phyloP scores from a whole-genome alignment of 2,113 vertebrate species.

The Myotis yumanensis region DNA sequence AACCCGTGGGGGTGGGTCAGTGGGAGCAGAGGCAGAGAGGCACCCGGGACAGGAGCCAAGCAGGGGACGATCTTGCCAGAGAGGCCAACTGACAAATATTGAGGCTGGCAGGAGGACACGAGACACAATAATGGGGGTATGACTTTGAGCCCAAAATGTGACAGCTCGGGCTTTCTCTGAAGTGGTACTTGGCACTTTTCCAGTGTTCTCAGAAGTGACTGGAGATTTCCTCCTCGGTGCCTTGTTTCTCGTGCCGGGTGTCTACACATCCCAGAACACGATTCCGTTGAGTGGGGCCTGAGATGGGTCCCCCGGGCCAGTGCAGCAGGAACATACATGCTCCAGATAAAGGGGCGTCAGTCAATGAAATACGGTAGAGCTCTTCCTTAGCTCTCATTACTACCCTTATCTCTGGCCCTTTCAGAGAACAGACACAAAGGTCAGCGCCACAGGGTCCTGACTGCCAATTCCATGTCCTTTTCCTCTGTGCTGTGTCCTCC shows the following conservation, averaged over 20 bases:
- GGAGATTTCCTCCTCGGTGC: neutral
- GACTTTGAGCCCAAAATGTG: neutral
- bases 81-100: neutral
- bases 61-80: neutral
- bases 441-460: neutral
- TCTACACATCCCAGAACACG: neutral
- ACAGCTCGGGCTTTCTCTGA: neutral
- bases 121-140: too few species aligned
- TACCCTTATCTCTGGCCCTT: neutral
- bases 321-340: rapidly evolving
- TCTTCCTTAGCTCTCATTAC: neutral
- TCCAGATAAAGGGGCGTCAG: neutral
- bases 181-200: neutral
- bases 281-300: neutral
- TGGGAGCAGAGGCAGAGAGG: neutral
- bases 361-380: neutral
- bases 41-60: neutral
- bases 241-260: neutral
- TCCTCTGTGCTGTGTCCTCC: rapidly evolving
- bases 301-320: neutral
- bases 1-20: rapidly evolving
- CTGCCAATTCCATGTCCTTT: rapidly evolving
- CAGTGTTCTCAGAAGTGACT: neutral
- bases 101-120: neutral
- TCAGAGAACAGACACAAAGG: neutral